Base-by-base conservation (phyloP, 2,797 vertebrate genomes). In the Sardinella longiceps region DNA sequence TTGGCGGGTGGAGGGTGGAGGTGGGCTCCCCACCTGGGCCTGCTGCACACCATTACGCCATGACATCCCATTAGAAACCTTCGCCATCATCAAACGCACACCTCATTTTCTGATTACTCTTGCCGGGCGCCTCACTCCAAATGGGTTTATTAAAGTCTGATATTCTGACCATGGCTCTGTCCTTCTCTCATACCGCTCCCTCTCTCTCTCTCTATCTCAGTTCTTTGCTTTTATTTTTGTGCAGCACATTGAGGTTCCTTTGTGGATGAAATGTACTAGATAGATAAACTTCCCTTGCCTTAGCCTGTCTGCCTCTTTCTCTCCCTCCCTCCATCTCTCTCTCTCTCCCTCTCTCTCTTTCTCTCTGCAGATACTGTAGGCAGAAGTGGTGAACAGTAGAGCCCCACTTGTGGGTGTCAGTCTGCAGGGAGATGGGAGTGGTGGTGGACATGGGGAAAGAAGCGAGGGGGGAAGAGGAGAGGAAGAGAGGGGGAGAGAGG, bases 21-120 rank as follows among this genome's bases (percentile, higher is more conserved):
- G n/a, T n/a, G n/a, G 5, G 83, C 58, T 50, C 81, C 46, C 83
- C 48, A n/a, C 43, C 81, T 82, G 53, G 18, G 18, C 66, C 30
- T 43, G 23, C 70, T 70, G 53, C 82, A 66, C 66, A 74, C 66
- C 51, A 77, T 83, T 60, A 66, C 82, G 48, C 60, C 80, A 81
- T 83, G 43, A 74, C 50, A 63, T 51, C 39, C 58, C 81, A 80
- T 84, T 87, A 87, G 81, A 74, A 83, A 88, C 48, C 83, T 81
- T 48, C 53, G 63, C 53, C 81, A 80, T 80, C 82, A 87, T n/a
- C n/a, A n/a, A n/a, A n/a, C 66, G 83, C 15, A 2, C 82, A 84
- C 85, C 81, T 43, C 23, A 85, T 83, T 86, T 89, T 84, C 50
- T 88, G 87, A 88, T 89, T 87, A 89, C 58, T 14, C 63, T 85